Percentiles rank a stretch among this genome's conserved stretches.
phyloP scores from a whole-genome alignment of 2,888 invertebrate species.

The Oscheius sp. region DNA sequence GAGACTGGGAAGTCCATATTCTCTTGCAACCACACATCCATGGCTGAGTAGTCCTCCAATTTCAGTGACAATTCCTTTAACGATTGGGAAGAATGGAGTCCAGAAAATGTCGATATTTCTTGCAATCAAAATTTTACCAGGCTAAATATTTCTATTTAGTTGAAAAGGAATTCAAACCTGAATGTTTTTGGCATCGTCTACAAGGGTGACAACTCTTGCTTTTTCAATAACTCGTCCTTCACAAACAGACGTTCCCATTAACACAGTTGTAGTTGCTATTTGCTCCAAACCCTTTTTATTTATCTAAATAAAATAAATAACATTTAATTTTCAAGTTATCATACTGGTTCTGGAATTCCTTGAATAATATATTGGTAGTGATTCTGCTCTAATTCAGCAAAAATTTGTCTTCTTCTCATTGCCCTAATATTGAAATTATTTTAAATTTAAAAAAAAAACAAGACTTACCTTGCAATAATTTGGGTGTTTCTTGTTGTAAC shows the following conservation, averaged over 20 bases:
- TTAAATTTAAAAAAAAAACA: too few relatives aligned
- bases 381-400: conserved; percentile 76
- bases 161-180: too few relatives aligned
- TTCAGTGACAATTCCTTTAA: conserved; percentile 73
- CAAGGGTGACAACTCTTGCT: conserved; percentile 79
- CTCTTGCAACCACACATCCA: conserved; percentile 73
- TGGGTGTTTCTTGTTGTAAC: conserved; percentile 39
- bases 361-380: conserved; percentile 77
- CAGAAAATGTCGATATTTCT: conserved; percentile 73
- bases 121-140: conserved; percentile 72
- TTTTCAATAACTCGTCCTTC: conserved; percentile 78
- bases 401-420: conserved; percentile 77
- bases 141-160: too few relatives aligned
- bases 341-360: conserved; percentile 73
- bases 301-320: background rate
- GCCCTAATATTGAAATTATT: too few relatives aligned
- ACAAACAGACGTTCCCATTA: conserved; percentile 80
- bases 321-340: background rate
- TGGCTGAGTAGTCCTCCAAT: conserved; percentile 73
- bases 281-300: background rate
- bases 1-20: conserved; percentile 73
- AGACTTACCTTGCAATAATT: conserved; percentile 71
- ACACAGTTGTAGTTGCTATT: background rate
- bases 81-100: conserved; percentile 73
- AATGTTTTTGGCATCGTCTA: conserved; percentile 77